Base-by-base conservation (phyloP, 2,797 vertebrate species). In the Pseudomugil tenellus region DNA sequence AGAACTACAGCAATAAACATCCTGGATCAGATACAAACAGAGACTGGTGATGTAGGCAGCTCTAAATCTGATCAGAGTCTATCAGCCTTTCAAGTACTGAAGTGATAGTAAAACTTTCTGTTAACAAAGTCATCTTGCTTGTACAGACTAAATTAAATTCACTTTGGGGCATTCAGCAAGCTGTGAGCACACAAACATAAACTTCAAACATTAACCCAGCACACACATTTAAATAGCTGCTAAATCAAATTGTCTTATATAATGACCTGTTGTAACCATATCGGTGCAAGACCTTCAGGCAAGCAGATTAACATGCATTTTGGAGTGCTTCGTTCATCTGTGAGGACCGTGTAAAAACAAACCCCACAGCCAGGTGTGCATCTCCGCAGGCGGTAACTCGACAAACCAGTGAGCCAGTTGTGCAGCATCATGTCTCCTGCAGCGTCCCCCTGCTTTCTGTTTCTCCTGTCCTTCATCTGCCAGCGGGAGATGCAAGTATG, bases 401-500 rank as follows among this genome's bases (percentile, higher is more conserved):
- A 10, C 35, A 37, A 88, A 70, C 77, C 87, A 84, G 68, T 74
- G 80, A 90, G 70, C 79, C 77, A 64, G 74, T 78, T 67, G 72
- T 66, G 34, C 72, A 63, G 73, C 80, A 81, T 82, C 69, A 51
- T 41, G 63, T 83, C 76, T 83, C 88, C 87, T 56, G 79, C 80
- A 26, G 87, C 10, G 78, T 37, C 64, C 53, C 58, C 52, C 26
- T 3, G 29, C 83, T 87, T 84, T 77, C 76, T 74, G 81, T 76
- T 79, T 84, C 84, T 84, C 74, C 71, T 75, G 80, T 84, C 88
- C 85, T 85, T 81, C 81, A 76, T 86, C 57, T 78, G 82, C 51
- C 88, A 86, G 84, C 79, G 77, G 81, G 88, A 6, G 13, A 76
- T 77, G 46, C 49, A 8, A 28, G 68, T 69, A 58, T 49, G 75